Evolutionary conservation across 2,888 invertebrate species (phyloP), one percentile per base, ranked within the genome.

Genomic region (Hydraecia micacea): DNA sequence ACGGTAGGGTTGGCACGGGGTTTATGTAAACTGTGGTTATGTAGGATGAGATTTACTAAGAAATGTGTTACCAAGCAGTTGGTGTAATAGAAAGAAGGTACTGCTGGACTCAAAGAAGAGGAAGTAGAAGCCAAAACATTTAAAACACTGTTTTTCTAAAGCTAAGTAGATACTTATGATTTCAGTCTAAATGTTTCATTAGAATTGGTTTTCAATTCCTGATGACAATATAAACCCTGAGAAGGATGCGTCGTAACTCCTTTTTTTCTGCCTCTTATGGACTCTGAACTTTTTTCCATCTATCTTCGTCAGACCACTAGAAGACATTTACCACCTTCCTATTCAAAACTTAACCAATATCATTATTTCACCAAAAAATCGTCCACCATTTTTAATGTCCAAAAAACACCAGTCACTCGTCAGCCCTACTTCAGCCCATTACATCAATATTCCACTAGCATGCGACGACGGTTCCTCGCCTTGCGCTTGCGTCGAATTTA

Each of bases 401-500:
- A 32, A 69, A 32, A 69, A 73, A 62, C 9, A 13, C 8, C 9
- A 13, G 25, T 9, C 13, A 58, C 1, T 42, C 8, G n/a, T 67
- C 87, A 86, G 42, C 87, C 84, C 84, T 85, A 60, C 36, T 36
- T n/a, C n/a, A 66, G n/a, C 62, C 77, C 79, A 85, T 85, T 72
- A 80, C 86, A 86, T 86, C 77, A 77, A 79, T 79, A 87, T 86
- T 87, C 86, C 70, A 75, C 80, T 68, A 79, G 77, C 84, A 84
- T 80, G 55, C 79, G 73, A 65, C 80, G 63, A 82, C 75, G 74
- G 78, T 78, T 78, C 74, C 69, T 73, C 63, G 78, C 75, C 63
- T 71, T 76, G 72, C 79, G 75, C 66, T 68, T 52, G 81, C 78
- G 73, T 81, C 87, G 84, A 89, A 90, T 92, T 91, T 90, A 88